Base-by-base conservation (phyloP, 2,797 vertebrate genomes). In the Chromis chromis region DNA sequence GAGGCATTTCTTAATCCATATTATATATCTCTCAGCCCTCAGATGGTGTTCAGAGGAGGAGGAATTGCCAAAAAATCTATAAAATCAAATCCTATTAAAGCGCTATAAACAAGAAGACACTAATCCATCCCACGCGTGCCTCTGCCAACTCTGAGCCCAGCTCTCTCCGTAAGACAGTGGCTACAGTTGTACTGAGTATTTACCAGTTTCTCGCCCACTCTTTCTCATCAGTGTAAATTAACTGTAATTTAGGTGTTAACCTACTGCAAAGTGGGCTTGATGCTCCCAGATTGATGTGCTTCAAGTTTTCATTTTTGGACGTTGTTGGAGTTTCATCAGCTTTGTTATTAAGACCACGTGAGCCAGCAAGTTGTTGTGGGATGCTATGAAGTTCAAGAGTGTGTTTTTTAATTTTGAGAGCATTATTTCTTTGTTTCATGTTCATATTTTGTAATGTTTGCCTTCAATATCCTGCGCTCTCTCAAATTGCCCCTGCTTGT, bases 51-150 rank as follows among this genome's bases (percentile, higher is more conserved):
- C 33, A 70, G 81, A 85, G 83, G 91, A 86, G 88, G 89, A 85
- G 85, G 81, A 87, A 87, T 90, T 89, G 83, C 88, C 90, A 89
- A 88, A 84, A 91, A 93, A 95, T 91, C 92, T 91, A 89, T 89
- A 89, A 93, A 93, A 94, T 94, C 90, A 90, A 95, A 95, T 94
- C 94, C 94, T 93, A 88, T 94, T 94, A 93, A 93, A 91, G 84
- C 70, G 80, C 85, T 90, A 88, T 91, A 93, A 94, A 93, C 89
- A 93, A 88, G 90, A 91, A 90, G 91, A 92, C 90, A 89, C 82
- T 91, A 89, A 93, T 90, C 90, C 91, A 82, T 89, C 89, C 92
- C 85, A 91, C 89, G 62, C 74, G 19, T 58, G 76, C 70, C 79
- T 84, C 74, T 76, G 88, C 82, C 85, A 86, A 84, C 81, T 84